phyloP scores from a whole-genome alignment of 2,797 vertebrate genomes.

The Coluber constrictor region DNA sequence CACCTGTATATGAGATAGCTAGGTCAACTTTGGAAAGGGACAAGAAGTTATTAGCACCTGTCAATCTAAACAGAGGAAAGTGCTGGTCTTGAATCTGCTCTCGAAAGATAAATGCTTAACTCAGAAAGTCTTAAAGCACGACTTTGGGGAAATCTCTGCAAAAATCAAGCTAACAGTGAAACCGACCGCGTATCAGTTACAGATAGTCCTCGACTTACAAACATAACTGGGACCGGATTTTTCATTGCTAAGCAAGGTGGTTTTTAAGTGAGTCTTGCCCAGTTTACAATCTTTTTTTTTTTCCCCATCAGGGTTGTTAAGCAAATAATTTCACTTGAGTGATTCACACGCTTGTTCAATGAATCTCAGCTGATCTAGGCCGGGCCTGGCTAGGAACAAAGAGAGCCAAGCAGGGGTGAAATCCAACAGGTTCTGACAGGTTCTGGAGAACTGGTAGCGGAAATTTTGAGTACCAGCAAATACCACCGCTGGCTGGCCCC shows the following conservation, averaged over 20 bases:
- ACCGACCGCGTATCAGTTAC: accelerated
- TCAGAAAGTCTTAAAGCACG: not conserved
- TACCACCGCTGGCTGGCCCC: too few species aligned
- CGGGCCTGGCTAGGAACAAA: too few species aligned
- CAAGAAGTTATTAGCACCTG: constrained; percentile 1
- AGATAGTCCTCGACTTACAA: not conserved
- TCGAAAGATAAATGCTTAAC: not conserved
- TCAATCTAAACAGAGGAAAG: constrained; percentile 35
- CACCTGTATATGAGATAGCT: not conserved
- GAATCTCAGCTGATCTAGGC: too few species aligned
- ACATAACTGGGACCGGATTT: not conserved
- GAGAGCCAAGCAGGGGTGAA: too few species aligned
- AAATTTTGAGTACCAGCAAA: too few species aligned
- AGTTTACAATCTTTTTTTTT: too few species aligned
- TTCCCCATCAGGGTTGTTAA: too few species aligned
- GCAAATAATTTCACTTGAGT: too few species aligned
- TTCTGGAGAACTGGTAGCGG: too few species aligned
- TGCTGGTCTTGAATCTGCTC: not conserved
- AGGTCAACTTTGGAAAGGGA: not conserved
- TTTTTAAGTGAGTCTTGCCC: too few species aligned
- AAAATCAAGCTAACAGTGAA: not conserved
- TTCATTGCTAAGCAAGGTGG: not conserved
- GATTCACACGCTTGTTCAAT: too few species aligned
- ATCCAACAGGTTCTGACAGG: too few species aligned
- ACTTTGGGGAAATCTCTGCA: accelerated